Base-by-base conservation (phyloP, 2,888 invertebrate genomes). In the Bhutanitis thaidina region DNA sequence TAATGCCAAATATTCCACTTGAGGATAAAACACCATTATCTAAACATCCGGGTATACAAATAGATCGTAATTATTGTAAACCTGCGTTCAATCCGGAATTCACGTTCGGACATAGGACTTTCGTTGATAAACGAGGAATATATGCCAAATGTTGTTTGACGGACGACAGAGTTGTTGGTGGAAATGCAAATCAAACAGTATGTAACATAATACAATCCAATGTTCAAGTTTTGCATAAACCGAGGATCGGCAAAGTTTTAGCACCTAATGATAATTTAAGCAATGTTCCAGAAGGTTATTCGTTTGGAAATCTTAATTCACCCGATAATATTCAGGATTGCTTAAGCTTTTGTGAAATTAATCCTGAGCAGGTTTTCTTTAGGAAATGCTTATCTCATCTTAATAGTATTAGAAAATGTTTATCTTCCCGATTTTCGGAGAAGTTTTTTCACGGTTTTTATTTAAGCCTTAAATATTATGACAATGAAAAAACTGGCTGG, bases 231-330 rank as follows among this genome's bases (percentile, higher is more conserved):
- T 58, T 60, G 34, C 74, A 65, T 1, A 74, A 79, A 54, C 69
- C 83, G 1, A 72, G 69, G 60, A 30, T 90, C 10, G 91, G 90
- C 9, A 69, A 71, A 52, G 69, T 71, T 16, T 62, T 90, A 55
- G 74, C 89, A 7, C 91, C 91, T 56, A 88, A 90, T 63, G 67
- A 90, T 35, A 91, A 91, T 58, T 79, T 89, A 35, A 64, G 61
- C 8, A 67, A 74, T 46, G 83, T 91, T 1, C 90, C 90, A 0
- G 59, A 80, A 53, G 90, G 84, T n/a, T 78, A 80, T 55, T 53
- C 74, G 16, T 92, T 90, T 61, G 92, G 92, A 0, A 83, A 67
- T 38, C 67, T 82, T 3, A 72, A 75, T 25, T 74, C 77, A 16
- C 74, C 86, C 3, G 90, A 83, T 54, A 87, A 82, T 46, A 64